Evolutionary conservation across 2,113 vertebrate species (phyloP).

Genomic region (Rhinichthys klamathensis): DNA sequence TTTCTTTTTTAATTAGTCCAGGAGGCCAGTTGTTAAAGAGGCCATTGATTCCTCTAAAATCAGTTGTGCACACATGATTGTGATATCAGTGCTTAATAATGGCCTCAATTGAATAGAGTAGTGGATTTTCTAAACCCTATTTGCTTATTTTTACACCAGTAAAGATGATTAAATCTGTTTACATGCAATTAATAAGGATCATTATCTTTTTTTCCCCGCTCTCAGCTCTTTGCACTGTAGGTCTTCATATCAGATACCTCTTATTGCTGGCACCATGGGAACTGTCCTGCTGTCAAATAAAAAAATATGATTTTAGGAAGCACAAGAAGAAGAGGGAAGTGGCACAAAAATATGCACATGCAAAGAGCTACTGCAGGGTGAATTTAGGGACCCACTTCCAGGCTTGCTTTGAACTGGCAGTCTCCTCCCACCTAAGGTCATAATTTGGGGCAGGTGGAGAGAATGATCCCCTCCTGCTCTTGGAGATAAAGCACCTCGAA

Average conservation of each 20-base stretch:
- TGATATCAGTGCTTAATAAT: slow-evolving; percentile 17
- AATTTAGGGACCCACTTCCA: slow-evolving; percentile 58
- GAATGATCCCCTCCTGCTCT: slow-evolving; percentile 69
- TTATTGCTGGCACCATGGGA: neutral
- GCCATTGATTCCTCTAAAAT: slow-evolving; percentile 18
- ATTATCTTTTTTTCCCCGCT: neutral
- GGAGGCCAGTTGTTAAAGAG: neutral
- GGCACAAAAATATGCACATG: slow-evolving; percentile 36
- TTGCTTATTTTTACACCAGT: neutral
- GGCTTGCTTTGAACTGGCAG: slow-evolving; percentile 40
- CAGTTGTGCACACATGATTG: slow-evolving; percentile 29
- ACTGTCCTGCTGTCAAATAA: neutral
- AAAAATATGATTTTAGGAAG: neutral
- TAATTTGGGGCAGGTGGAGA: slow-evolving; percentile 62
- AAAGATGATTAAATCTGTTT: slow-evolving; percentile 5
- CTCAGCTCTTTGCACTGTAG: neutral
- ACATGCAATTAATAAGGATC: neutral
- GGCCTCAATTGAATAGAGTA: neutral
- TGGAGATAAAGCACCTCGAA: slow-evolving; percentile 67
- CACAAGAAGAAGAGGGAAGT: neutral
- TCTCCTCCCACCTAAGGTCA: slow-evolving; percentile 48
- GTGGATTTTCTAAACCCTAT: neutral
- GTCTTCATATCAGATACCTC: neutral
- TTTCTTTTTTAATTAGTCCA: slow-evolving; percentile 11
- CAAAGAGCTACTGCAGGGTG: slow-evolving; percentile 43